A percentile compares a stretch with the other conserved stretches of the same genome.
These are phyloP conservation scores for Portevinia maculata DNA, from an alignment of 2,888 invertebrate species.

Conservation along the genomic window DNA sequence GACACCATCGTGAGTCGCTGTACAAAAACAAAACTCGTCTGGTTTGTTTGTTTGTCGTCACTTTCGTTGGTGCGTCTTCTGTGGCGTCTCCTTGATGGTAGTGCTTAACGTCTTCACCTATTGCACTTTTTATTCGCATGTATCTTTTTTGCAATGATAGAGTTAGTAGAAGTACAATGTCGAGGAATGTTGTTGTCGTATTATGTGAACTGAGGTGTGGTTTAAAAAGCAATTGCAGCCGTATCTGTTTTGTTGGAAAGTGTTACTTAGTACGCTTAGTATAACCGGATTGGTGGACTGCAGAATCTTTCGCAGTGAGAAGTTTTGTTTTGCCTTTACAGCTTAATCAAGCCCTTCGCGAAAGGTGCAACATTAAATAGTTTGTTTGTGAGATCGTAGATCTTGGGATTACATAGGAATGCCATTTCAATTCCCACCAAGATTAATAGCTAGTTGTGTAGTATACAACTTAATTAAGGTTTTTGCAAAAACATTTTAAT, in stretches of 20 bases:
- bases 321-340: slow-evolving; percentile 11
- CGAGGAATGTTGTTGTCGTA: slow-evolving; percentile 23
- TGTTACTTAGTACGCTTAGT: not conserved
- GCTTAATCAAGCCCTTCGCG: not conserved
- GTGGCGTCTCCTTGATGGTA: slow-evolving; percentile 21
- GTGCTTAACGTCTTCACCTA: slow-evolving; percentile 50
- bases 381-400: slow-evolving; percentile 37
- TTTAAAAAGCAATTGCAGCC: slow-evolving; percentile 1
- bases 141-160: slow-evolving; percentile 49
- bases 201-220: not conserved
- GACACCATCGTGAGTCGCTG: slow-evolving; percentile 17
- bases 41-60: slow-evolving; percentile 61
- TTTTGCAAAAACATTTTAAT: no score
- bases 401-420: slow-evolving; percentile 46
- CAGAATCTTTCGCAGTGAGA: slow-evolving; percentile 17
- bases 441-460: no score
- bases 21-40: slow-evolving; percentile 35
- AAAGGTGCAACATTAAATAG: no score
- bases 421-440: slow-evolving; percentile 20
- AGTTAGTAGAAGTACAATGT: slow-evolving; percentile 27
- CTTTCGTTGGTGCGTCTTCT: slow-evolving; percentile 21
- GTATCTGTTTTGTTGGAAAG: not conserved
- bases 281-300: slow-evolving; percentile 42
- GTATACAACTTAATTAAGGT: no score
- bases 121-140: slow-evolving; percentile 36